Conservation (phyloP, 2,113 vertebrate species). For the Apteryx owenii region DNA sequence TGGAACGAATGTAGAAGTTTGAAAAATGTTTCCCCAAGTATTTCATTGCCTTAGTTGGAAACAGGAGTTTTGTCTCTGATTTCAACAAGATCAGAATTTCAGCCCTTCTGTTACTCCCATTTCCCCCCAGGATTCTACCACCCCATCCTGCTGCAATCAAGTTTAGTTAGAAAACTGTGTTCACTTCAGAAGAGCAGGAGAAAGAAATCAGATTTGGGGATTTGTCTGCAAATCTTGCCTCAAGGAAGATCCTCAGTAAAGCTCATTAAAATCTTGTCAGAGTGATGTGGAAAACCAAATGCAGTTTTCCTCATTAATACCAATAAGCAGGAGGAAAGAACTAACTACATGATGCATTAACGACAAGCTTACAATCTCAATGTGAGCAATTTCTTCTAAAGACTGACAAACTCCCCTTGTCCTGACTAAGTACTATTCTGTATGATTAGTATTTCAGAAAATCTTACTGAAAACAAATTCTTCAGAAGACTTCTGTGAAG, state of each 20-base stretch:
- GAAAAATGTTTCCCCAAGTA: too few relatives aligned
- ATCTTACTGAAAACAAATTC: background rate
- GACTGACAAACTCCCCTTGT: background rate
- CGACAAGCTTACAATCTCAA: background rate
- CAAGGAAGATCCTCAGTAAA: background rate
- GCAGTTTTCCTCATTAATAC: background rate
- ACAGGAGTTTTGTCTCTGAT: too few relatives aligned
- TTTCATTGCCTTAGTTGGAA: too few relatives aligned
- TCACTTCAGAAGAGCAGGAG: too few relatives aligned
- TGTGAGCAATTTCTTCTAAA: background rate
- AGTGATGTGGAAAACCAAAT: background rate
- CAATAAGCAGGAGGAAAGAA: background rate
- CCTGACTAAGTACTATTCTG: background rate
- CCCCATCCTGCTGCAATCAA: background rate
- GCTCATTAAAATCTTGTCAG: background rate
- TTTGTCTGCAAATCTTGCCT: background rate
- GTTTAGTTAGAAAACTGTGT: background rate
- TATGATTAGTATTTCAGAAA: background rate
- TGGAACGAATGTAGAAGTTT: too few relatives aligned
- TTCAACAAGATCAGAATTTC: too few relatives aligned
- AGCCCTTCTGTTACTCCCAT: background rate
- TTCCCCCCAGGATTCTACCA: too few relatives aligned
- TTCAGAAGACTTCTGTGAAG: background rate
- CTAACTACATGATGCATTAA: background rate
- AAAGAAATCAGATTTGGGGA: background rate